These are phyloP conservation scores for Cottus gobio DNA, from an alignment of 2,113 vertebrate genomes.

Conservation along the genomic window DNA sequence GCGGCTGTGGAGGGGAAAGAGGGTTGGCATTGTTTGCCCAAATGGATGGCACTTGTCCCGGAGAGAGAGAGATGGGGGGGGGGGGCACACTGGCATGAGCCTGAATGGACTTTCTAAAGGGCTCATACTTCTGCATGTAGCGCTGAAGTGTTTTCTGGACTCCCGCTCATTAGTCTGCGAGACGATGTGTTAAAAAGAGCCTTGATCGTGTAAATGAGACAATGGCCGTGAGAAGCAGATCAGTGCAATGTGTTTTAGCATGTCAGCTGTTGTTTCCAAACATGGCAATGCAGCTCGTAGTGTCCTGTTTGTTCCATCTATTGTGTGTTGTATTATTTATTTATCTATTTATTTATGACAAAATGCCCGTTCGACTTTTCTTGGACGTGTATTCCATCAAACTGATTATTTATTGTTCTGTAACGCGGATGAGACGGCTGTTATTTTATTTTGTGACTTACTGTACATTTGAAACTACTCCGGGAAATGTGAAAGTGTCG, in stretches of 20 bases:
- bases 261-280: slow-evolving; percentile 61
- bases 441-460: neutral
- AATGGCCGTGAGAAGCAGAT: slow-evolving; percentile 49
- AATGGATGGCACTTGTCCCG: slow-evolving; percentile 68
- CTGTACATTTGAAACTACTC: neutral
- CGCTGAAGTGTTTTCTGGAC: slow-evolving; percentile 70
- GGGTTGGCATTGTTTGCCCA: slow-evolving; percentile 60
- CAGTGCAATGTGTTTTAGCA: slow-evolving; percentile 12
- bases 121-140: slow-evolving; percentile 66
- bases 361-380: neutral
- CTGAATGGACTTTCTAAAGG: slow-evolving; percentile 64
- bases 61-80: neutral
- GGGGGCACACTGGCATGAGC: slow-evolving; percentile 59
- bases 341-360: slow-evolving; percentile 52
- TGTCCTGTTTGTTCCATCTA: slow-evolving; percentile 11
- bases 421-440: neutral
- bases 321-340: slow-evolving; percentile 44
- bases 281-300: neutral
- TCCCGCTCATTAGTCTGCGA: slow-evolving; percentile 51
- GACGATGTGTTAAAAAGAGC: slow-evolving; percentile 72
- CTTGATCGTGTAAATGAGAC: slow-evolving; percentile 77
- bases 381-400: neutral
- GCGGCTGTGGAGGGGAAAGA: slow-evolving; percentile 40
- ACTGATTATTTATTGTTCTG: slow-evolving; percentile 26
- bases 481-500: neutral